These are phyloP conservation scores for Pseudomyrmex sp. DNA, from an alignment of 1,140 invertebrate genomes.

Conservation along the genomic window DNA sequence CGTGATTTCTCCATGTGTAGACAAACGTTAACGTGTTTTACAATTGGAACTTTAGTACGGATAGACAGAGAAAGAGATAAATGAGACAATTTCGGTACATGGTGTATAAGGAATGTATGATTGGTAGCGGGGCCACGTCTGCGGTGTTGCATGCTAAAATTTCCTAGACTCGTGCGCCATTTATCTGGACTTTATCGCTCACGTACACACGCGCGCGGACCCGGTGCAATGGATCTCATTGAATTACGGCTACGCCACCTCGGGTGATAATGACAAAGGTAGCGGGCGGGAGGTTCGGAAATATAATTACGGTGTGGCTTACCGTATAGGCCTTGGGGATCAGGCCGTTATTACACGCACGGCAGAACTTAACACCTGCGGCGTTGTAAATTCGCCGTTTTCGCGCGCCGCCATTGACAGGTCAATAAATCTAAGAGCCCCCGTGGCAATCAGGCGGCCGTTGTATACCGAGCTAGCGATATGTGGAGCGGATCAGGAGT, in stretches of 20 bases:
- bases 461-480: conserved; percentile 70
- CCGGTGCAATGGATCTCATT: conserved; percentile 67
- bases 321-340: conserved; percentile 69
- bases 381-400: conserved; percentile 81
- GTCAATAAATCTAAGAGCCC: conserved; percentile 81
- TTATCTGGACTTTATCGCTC: conserved; percentile 46
- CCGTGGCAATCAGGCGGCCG: conserved; percentile 75
- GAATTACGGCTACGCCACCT: conserved; percentile 68
- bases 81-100: not conserved
- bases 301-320: conserved; percentile 80
- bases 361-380: conserved; percentile 81
- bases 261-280: conserved; percentile 76
- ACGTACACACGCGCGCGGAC: conserved; percentile 28
- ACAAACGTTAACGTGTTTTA: not conserved
- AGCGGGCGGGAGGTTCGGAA: conserved; percentile 69
- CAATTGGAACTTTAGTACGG: not conserved
- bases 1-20: not conserved
- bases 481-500: conserved; percentile 72
- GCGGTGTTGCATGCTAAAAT: conserved; percentile 30
- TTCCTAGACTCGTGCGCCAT: conserved; percentile 52
- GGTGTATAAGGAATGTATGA: not conserved
- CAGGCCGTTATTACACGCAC: conserved; percentile 76
- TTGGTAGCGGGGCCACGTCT: no score
- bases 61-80: not conserved
- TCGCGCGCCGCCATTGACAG: conserved; percentile 79